Conservation (phyloP, 2,888 invertebrate species). For the Liposcelis brunnea region DNA sequence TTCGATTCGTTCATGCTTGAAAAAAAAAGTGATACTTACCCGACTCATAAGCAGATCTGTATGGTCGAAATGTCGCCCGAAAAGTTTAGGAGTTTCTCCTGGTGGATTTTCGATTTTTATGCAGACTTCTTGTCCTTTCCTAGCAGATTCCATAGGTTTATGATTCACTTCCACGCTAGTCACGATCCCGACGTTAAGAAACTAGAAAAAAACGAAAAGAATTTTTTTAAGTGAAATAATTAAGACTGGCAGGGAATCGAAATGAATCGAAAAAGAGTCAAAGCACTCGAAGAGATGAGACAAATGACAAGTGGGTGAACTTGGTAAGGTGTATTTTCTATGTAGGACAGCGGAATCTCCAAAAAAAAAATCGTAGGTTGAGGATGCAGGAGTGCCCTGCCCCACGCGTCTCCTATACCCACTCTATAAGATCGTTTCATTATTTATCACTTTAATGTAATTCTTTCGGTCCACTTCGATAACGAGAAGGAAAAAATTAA, state of each 20-base stretch:
- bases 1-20: too few relatives aligned
- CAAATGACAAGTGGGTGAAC: neutral
- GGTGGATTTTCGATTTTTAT: conserved; percentile 93
- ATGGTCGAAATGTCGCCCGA: conserved; percentile 94
- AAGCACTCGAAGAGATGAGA: neutral
- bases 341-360: too few relatives aligned
- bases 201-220: conserved; percentile 39
- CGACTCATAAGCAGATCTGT: conserved; percentile 90
- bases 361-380: conserved; percentile 4
- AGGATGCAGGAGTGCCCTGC: neutral
- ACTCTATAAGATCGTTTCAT: too few relatives aligned
- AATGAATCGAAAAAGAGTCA: neutral
- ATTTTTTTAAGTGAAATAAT: too few relatives aligned
- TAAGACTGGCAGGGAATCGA: neutral
- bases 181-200: conserved; percentile 83
- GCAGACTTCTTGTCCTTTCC: conserved; percentile 90
- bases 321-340: too few relatives aligned
- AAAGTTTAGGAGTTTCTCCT: conserved; percentile 98
- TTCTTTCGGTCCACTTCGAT: too few relatives aligned
- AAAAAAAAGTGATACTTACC: conserved; percentile 35
- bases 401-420: too few relatives aligned
- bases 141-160: conserved; percentile 83
- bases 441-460: too few relatives aligned
- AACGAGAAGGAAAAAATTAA: too few relatives aligned
- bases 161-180: conserved; percentile 93